Evolutionary conservation across 2,797 vertebrate species (phyloP).

Genomic region (Setipinna tenuifilis): DNA sequence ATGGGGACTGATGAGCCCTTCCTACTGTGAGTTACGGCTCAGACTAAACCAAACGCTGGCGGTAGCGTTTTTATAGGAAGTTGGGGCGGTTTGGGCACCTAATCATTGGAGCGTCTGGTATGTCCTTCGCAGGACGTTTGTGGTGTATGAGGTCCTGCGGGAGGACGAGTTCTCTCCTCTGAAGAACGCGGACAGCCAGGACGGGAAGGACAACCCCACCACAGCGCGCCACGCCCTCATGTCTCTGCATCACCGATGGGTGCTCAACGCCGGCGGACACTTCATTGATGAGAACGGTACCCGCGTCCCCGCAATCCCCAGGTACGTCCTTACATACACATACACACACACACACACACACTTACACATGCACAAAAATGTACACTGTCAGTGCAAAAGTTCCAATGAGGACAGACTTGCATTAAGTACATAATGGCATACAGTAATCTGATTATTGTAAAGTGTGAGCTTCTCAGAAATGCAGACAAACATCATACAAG

Average conservation of each 20-base stretch:
- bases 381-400: background rate
- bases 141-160: slow-evolving; percentile 91
- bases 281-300: slow-evolving; percentile 93
- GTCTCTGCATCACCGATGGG: slow-evolving; percentile 97
- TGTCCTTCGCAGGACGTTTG: slow-evolving; percentile 81
- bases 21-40: background rate
- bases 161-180: slow-evolving; percentile 96
- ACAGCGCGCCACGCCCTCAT: slow-evolving; percentile 89
- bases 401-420: background rate
- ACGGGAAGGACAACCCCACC: slow-evolving; percentile 94
- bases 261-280: slow-evolving; percentile 92
- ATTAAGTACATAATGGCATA: no score
- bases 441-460: no score
- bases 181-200: slow-evolving; percentile 95
- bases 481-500: no score
- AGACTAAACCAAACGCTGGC: background rate
- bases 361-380: background rate
- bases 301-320: slow-evolving; percentile 90
- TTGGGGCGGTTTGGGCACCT: background rate
- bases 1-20: background rate
- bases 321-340: slow-evolving; percentile 71
- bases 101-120: background rate
- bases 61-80: background rate
- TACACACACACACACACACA: background rate
- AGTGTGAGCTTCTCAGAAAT: no score